phyloP scores from a whole-genome alignment of 2,797 vertebrate species.

The Falco biarmicus region DNA sequence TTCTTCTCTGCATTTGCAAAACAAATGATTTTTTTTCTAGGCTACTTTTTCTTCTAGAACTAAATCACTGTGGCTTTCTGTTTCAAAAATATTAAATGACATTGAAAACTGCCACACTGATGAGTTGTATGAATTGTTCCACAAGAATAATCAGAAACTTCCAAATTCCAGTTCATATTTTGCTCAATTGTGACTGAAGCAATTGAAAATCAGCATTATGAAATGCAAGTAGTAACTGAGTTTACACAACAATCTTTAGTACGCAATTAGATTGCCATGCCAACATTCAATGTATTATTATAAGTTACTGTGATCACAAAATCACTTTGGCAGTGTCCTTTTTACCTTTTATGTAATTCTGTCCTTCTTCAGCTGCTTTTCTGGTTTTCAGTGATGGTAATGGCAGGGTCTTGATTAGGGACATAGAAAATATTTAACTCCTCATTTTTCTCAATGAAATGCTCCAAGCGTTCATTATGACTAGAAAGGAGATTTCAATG shows the following conservation, averaged over 20 bases:
- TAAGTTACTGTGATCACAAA: background rate
- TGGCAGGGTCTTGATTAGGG: slow-evolving; percentile 61
- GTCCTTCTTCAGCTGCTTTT: slow-evolving; percentile 30
- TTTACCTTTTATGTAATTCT: slow-evolving; percentile 7
- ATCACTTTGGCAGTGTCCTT: slow-evolving; percentile 13
- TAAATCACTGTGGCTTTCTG: background rate
- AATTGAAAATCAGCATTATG: background rate
- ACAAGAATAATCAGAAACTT: background rate
- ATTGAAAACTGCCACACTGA: background rate
- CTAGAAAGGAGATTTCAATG: background rate
- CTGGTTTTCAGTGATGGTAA: slow-evolving; percentile 38
- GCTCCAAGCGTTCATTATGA: slow-evolving; percentile 18
- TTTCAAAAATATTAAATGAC: background rate
- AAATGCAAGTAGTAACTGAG: background rate
- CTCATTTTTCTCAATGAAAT: slow-evolving; percentile 66
- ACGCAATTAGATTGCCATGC: background rate
- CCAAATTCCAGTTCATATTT: background rate
- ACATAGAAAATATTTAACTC: slow-evolving; percentile 60
- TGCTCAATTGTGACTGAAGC: background rate
- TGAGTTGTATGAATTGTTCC: background rate
- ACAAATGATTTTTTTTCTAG: background rate
- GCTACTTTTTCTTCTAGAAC: background rate
- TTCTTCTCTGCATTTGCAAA: slow-evolving; percentile 5
- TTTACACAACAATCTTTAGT: slow-evolving; percentile 7
- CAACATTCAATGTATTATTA: background rate